These are phyloP conservation scores for Lysandra coridon DNA, from an alignment of 2,888 invertebrate genomes.

Conservation along the genomic window DNA sequence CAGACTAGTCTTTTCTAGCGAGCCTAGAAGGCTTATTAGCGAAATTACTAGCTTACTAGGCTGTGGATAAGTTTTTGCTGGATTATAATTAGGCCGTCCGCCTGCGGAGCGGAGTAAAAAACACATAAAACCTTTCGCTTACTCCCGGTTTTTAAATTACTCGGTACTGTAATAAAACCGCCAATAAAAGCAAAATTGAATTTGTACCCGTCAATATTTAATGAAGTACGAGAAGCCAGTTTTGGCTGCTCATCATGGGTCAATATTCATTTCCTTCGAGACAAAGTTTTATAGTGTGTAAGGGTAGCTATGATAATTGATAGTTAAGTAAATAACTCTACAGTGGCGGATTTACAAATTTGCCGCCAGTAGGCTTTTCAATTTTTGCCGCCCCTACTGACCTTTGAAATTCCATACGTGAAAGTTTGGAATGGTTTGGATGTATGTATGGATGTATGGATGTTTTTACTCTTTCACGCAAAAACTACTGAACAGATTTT, in stretches of 20 bases:
- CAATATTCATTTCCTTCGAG: not conserved
- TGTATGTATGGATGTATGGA: no score
- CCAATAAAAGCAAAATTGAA: slow-evolving; percentile 14
- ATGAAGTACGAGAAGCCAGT: not conserved
- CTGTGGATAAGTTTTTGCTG: not conserved
- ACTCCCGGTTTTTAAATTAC: slow-evolving; percentile 11
- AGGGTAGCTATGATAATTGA: no score
- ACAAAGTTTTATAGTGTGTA: no score
- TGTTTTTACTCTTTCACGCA: no score
- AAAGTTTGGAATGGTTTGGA: no score
- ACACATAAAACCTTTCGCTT: not conserved
- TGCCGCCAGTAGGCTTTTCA: no score
- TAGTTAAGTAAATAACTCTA: no score
- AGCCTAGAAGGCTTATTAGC: not conserved
- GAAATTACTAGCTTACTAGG: slow-evolving; percentile 3
- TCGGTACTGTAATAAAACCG: not conserved
- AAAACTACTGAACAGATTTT: no score
- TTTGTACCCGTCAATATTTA: slow-evolving; percentile 14
- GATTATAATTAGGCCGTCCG: slow-evolving; percentile 21
- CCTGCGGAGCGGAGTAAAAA: slow-evolving; percentile 5
- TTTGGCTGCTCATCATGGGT: not conserved
- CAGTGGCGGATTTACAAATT: no score
- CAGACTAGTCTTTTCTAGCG: not conserved
- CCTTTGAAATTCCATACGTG: no score
- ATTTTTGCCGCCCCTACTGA: no score